Percentiles rank a stretch among this genome's conserved stretches.
Evolutionary conservation across 2,888 invertebrate species (phyloP).

Genomic region (Hesperia comma): DNA sequence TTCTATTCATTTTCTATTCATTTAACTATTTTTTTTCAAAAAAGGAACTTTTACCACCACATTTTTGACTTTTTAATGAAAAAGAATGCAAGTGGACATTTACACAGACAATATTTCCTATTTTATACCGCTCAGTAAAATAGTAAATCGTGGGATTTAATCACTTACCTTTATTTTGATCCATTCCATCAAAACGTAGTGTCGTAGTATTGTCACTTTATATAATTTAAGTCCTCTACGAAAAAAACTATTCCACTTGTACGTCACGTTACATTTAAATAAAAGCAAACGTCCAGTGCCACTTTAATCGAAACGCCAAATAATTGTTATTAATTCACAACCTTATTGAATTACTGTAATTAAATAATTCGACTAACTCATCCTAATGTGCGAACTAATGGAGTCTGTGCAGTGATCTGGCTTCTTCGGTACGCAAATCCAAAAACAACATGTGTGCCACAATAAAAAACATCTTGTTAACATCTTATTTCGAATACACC

Average conservation of each 20-base stretch:
- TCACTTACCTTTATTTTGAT: constrained; percentile 72
- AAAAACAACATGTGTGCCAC: constrained; percentile 66
- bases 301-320: constrained; percentile 58
- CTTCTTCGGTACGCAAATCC: constrained; percentile 61
- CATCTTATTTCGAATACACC: constrained; percentile 60
- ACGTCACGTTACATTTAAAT: constrained; percentile 63
- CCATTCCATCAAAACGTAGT: constrained; percentile 54
- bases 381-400: constrained; percentile 83
- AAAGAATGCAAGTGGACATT: no score
- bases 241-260: constrained; percentile 48
- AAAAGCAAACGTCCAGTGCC: constrained; percentile 57
- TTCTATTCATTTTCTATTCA: no score
- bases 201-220: constrained; percentile 34
- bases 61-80: no score
- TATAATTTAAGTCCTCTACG: constrained; percentile 33
- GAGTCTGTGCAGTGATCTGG: constrained; percentile 77
- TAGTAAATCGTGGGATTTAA: background rate
- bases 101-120: no score
- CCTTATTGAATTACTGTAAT: constrained; percentile 83
- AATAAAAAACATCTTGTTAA: constrained; percentile 63
- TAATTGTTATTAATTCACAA: constrained; percentile 79
- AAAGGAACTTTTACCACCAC: no score
- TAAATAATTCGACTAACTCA: constrained; percentile 82
- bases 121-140: no score
- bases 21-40: no score